A percentile compares a stretch with the other conserved stretches of the same genome.
These are phyloP conservation scores for Oncopodura yosiiana DNA, from an alignment of 1,140 invertebrate species.

Conservation along the genomic window DNA sequence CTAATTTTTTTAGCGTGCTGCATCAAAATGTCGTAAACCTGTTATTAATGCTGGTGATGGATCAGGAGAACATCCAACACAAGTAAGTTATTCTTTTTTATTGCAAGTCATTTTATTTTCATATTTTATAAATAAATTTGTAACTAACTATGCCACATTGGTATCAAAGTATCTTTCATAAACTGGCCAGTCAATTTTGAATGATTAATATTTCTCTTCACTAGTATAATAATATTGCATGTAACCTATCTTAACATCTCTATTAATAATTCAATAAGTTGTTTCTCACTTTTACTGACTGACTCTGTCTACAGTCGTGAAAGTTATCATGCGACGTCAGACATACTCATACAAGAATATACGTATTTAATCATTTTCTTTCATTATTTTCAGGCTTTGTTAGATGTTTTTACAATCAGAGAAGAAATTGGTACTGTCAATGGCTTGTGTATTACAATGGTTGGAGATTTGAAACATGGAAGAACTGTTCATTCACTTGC, in stretches of 20 bases:
- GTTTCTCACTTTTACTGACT: background rate
- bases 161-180: no score
- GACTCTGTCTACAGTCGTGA: background rate
- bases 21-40: conserved; percentile 70
- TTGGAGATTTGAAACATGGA: conserved; percentile 95
- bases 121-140: no score
- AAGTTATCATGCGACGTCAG: background rate
- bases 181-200: no score
- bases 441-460: conserved; percentile 80
- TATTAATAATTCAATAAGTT: background rate
- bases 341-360: background rate
- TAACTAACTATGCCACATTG: no score
- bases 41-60: conserved; percentile 97
- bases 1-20: conserved; percentile 64
- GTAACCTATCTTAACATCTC: no score
- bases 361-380: background rate
- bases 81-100: background rate
- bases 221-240: no score
- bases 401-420: conserved; percentile 96
- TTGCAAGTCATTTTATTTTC: no score
- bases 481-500: conserved; percentile 96
- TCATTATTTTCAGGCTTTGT: conserved; percentile 94
- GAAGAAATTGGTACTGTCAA: conserved; percentile 99
- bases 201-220: no score
- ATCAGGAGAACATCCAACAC: conserved; percentile 60